Evolutionary conservation across 2,797 vertebrate genomes (phyloP), one percentile per base, ranked within the genome.

Genomic region (Melanogrammus aeglefinus): DNA sequence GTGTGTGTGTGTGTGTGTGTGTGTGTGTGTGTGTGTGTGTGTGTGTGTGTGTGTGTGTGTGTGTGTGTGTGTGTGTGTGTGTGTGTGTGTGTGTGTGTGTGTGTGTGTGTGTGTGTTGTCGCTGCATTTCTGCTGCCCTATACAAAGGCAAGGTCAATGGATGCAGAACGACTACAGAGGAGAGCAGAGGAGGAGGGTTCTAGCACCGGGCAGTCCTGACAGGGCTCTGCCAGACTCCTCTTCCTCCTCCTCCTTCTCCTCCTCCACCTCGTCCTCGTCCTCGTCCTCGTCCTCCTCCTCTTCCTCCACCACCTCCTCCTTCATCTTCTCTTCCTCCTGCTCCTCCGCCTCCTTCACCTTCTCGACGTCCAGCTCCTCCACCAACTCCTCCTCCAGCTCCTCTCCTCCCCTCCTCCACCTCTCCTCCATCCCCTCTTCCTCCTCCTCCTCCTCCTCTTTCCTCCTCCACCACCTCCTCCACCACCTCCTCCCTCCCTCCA

Each of bases 261-360:
- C 21, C 51, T 6, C 18, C 51, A n/a, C n/a, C n/a, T n/a, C 57
- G 1, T 6, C 21, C 0, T 21, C 57, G 7, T 21, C 57, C 31
- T 14, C 29, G 0, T 12, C 16, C 18, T n/a, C 38, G 51, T n/a
- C 47, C 41, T 39, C 82, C 73, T 9, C 1, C 47, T 97, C 94
- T n/a, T 0, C 21, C 10, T 27, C n/a, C 63, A 27, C n/a, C 63
- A 6, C 10, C 57, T 8, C 57, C n/a, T 24, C 57, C n/a, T 8
- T 7, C 44, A 14, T 16, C 57, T 2, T 4, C 57, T 6, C 57
- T 9, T 21, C n/a, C n/a, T 9, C n/a, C n/a, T 9, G 1, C 13
- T 14, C 44, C 1, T 14, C 51, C 5, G 1, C 21, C 5, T 21
- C 13, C 13, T 16, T 2, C 44, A 31, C 31, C 31, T 31, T 31